Evolutionary conservation across 2,797 vertebrate genomes (phyloP), one percentile per base, ranked within the genome.

Genomic region (Holocentrus rufus): DNA sequence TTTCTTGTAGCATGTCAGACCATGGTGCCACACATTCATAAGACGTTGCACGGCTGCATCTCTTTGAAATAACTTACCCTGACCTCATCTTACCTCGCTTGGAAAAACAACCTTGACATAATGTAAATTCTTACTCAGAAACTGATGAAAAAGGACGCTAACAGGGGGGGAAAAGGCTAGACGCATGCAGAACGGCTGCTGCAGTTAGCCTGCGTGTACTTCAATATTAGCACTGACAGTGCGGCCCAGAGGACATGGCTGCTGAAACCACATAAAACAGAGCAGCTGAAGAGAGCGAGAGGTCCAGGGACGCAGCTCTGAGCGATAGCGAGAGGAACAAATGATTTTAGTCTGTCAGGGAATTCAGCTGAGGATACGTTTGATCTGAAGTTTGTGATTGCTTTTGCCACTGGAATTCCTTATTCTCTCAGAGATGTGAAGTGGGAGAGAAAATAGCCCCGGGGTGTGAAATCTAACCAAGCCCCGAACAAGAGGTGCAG

Each of bases 271-370:
- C 88, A 93, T 92, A 87, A 92, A 93, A 94, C 93, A 88, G 88
- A 86, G 82, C 80, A 76, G 73, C 71, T 10, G 81, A 81, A 73
- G 75, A 72, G 39, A 73, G 82, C 65, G 78, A 67, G 83, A 65
- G 83, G 82, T 85, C 83, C 36, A 55, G 88, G 85, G 89, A 88
- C 78, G 74, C 73, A 36, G 86, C 55, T 52, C 85, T 69, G 74
- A 73, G 86, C 73, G 79, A 76, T 70, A 76, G 83, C 65, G 57
- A 47, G 84, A 84, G 88, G 86, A 93, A 92, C 93, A 93, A 93
- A 93, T 93, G 88, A 91, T 92, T 88, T 89, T 80, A 92, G 90
- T 84, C 88, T 92, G 92, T 93, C 93, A 91, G 92, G 77, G 86
- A 92, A 93, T 91, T 91, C 92, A 92, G 88, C 85, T 1, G 91